Percentiles rank a stretch among this genome's conserved stretches.
Evolutionary conservation across 2,113 vertebrate genomes (phyloP).

Genomic region (Apistogramma diplotaenia): DNA sequence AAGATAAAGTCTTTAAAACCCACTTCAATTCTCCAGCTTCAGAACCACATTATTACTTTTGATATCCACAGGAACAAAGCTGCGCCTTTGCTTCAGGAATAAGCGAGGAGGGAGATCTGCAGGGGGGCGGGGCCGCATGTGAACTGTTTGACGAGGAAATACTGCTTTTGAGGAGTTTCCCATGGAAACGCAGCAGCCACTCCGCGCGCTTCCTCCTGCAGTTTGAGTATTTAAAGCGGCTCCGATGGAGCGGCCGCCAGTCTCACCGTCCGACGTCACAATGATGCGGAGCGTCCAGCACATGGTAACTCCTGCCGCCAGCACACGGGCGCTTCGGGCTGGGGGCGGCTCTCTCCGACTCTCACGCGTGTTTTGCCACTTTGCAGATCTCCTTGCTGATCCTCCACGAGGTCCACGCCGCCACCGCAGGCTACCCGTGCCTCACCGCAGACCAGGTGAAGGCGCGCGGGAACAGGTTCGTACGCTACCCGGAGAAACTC

Average conservation of each 20-base stretch:
- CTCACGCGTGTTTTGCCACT: not conserved
- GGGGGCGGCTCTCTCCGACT: not conserved
- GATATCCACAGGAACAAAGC: too few species aligned
- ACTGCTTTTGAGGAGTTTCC: not conserved
- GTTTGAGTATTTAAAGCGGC: not conserved
- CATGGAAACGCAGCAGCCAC: not conserved
- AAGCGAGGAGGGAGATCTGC: not conserved
- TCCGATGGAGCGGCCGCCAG: not conserved
- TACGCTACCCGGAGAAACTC: fast-evolving
- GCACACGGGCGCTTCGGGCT: not conserved
- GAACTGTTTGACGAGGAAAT: fast-evolving
- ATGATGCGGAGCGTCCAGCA: not conserved
- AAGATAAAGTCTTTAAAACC: too few species aligned
- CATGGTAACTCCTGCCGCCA: not conserved
- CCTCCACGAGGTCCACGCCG: fast-evolving
- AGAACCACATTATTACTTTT: too few species aligned
- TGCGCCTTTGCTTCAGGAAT: too few species aligned
- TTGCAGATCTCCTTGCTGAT: not conserved
- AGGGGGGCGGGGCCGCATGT: not conserved
- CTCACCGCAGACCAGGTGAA: fast-evolving
- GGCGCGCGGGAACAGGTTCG: fast-evolving
- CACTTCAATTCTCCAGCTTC: too few species aligned
- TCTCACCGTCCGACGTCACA: not conserved
- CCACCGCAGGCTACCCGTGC: not conserved
- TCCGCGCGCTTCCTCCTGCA: fast-evolving